phyloP scores from a whole-genome alignment of 2,888 invertebrate genomes.

The Nemoura dubitans region DNA sequence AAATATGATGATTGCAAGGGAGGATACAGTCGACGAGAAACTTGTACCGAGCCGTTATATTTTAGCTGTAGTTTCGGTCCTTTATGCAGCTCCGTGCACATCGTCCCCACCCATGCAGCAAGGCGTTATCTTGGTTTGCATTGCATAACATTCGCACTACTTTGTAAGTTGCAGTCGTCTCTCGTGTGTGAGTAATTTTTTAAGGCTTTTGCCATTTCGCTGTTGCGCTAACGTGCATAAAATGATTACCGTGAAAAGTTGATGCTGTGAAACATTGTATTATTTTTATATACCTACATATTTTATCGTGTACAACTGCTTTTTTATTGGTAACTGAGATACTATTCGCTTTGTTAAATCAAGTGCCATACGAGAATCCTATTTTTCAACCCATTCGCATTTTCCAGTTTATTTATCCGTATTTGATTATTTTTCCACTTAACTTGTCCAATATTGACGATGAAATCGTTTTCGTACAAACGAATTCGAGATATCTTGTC shows the following conservation, averaged over 20 bases:
- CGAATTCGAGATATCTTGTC: slow-evolving; percentile 1
- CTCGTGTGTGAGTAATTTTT: background rate
- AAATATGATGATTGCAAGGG: slow-evolving; percentile 24
- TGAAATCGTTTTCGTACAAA: slow-evolving; percentile 12
- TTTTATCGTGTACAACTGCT: background rate
- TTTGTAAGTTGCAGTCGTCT: background rate
- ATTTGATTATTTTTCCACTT: slow-evolving; percentile 12
- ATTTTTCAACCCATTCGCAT: background rate
- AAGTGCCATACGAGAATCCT: background rate
- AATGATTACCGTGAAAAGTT: slow-evolving; percentile 12
- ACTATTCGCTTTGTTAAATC: background rate
- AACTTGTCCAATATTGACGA: slow-evolving; percentile 12
- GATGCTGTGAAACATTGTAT: background rate
- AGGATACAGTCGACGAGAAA: background rate
- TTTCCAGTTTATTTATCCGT: background rate
- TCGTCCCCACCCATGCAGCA: background rate
- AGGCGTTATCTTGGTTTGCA: background rate
- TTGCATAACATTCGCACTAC: background rate
- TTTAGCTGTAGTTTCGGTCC: background rate
- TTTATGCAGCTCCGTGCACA: background rate
- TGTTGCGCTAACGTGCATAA: background rate
- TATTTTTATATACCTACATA: background rate
- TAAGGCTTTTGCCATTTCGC: background rate
- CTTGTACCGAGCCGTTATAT: background rate
- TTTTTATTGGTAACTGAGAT: background rate